phyloP scores from a whole-genome alignment of 1,140 invertebrate genomes.

The Cotesia typhae region DNA sequence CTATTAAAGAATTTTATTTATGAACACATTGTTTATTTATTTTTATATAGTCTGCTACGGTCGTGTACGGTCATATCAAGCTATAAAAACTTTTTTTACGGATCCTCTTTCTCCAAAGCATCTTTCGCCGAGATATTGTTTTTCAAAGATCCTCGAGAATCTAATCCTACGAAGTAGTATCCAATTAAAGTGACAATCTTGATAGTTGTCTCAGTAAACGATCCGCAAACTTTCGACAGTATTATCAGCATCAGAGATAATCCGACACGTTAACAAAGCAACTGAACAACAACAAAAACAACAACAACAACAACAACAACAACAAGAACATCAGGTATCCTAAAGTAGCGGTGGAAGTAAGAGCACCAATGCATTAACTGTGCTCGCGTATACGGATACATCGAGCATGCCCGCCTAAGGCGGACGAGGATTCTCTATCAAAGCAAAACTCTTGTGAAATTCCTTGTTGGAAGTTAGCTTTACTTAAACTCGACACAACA shows the following conservation, averaged over 20 bases:
- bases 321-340: too few relatives aligned
- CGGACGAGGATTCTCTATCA: slow-evolving; percentile 27
- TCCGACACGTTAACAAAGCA: slow-evolving; percentile 19
- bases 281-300: slow-evolving; percentile 24
- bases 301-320: too few relatives aligned
- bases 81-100: too few relatives aligned
- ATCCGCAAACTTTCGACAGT: slow-evolving; percentile 20
- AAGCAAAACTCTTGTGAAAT: slow-evolving; percentile 28
- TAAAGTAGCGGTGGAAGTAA: too few relatives aligned
- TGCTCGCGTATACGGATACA: background rate
- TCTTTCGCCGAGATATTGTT: background rate
- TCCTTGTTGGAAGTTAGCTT: slow-evolving; percentile 11
- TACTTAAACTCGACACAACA: background rate
- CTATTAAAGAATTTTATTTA: too few relatives aligned
- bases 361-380: slow-evolving; percentile 23
- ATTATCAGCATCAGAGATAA: slow-evolving; percentile 4
- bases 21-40: too few relatives aligned
- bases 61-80: too few relatives aligned
- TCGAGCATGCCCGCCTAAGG: background rate
- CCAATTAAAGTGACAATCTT: slow-evolving; percentile 8
- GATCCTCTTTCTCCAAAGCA: too few relatives aligned
- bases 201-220: slow-evolving; percentile 23
- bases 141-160: background rate
- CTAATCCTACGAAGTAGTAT: background rate
- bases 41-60: too few relatives aligned